Conservation (phyloP, 2,797 vertebrate species). For the Gobio occitaniae region DNA sequence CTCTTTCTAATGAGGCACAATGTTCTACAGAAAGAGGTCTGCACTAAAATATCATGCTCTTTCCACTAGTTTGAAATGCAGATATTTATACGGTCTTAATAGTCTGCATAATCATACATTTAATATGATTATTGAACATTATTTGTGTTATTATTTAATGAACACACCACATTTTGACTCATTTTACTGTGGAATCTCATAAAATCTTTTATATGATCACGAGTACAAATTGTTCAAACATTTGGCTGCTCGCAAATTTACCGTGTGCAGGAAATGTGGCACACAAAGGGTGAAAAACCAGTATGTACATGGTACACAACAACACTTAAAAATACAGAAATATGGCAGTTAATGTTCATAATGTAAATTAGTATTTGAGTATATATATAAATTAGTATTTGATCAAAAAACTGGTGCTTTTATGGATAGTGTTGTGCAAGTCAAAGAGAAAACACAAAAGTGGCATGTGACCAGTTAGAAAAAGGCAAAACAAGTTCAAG, state of each 20-base stretch:
- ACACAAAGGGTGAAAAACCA: not conserved
- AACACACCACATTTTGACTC: not conserved
- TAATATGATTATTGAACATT: not conserved
- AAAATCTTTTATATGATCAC: not conserved
- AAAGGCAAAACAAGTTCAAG: not conserved
- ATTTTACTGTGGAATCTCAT: not conserved
- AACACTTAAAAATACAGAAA: not conserved
- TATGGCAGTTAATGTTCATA: not conserved
- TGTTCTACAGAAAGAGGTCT: not conserved
- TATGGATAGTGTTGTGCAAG: conserved; percentile 3
- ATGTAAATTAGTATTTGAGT: not conserved
- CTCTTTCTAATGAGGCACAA: not conserved
- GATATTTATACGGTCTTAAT: not conserved
- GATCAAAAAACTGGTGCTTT: not conserved
- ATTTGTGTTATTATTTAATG: not conserved
- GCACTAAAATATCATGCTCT: not conserved
- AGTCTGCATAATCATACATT: not conserved
- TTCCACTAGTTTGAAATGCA: not conserved
- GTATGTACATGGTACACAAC: not conserved
- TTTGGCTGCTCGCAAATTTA: not conserved
- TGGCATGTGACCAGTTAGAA: not conserved
- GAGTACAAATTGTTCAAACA: not conserved
- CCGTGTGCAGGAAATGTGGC: not conserved
- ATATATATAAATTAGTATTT: not conserved
- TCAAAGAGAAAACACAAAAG: not conserved